Evolutionary conservation across 2,888 invertebrate species (phyloP), one percentile per base, ranked within the genome.

Genomic region (Nebria brevicollis): DNA sequence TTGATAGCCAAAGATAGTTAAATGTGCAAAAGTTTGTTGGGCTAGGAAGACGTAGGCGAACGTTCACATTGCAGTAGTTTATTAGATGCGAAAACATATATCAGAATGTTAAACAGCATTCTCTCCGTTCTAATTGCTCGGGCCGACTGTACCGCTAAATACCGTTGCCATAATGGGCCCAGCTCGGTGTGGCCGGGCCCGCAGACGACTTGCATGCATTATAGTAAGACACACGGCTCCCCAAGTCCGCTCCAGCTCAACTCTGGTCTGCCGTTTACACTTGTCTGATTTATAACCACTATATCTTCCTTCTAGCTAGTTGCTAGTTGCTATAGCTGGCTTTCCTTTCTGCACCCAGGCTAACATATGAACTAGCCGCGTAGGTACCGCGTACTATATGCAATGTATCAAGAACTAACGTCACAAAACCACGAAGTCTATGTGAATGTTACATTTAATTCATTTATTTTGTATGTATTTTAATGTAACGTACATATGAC

Each of bases 251-350:
- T 20, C 85, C 82, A 83, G 83, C 83, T 84, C 84, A 85, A 85
- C 85, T 86, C 86, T 85, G 84, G 85, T 84, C 86, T 85, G 85
- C 85, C 86, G 86, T 86, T 86, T 86, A 83, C 83, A 84, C 84
- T 84, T 85, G 86, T 86, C 73, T 73, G 73, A 73, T 73, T 73
- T 73, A 73, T 41, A 25, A 70, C 70, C 70, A 70, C n/a, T 70
- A 70, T 70, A 70, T 70, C 70, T 70, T 70, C 70, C 15, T 68
- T 68, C 68, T 26, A 68, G 68, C 54, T 54, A 34, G 34, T 34
- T 43, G 43, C 43, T 43, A 10, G 43, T 10, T 6, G 54, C 54
- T 34, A 34, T 34, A 34, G 34, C 54, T 54, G 54, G 54, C 54
- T 11, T 54, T 54, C 13, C 54, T 54, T 8, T 54, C 13, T 54